Percentiles rank a stretch among this genome's conserved stretches.
Conservation (phyloP, 2,113 vertebrate species). For the Ochotona princeps region DNA sequence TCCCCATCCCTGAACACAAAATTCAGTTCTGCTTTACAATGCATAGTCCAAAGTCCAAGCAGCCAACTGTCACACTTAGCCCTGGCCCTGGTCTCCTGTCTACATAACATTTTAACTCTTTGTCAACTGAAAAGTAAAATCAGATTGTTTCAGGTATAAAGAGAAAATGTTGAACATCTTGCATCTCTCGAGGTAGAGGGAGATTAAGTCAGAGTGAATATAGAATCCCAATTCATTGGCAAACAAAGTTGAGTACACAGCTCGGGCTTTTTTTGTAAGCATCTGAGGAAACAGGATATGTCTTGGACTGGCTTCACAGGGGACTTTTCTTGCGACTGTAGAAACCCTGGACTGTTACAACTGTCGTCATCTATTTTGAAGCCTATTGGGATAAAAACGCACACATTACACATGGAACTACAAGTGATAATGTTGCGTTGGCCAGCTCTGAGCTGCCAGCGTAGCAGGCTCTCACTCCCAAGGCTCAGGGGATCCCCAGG, state of each 20-base stretch:
- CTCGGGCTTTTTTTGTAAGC: neutral
- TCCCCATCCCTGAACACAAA: neutral
- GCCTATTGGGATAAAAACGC: neutral
- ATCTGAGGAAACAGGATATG: neutral
- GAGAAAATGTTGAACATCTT: neutral
- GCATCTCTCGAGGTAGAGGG: neutral
- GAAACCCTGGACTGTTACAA: neutral
- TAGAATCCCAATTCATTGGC: neutral
- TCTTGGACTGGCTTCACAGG: constrained; percentile 8
- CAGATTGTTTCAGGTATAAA: neutral
- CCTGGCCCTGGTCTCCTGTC: neutral
- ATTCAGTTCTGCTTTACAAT: neutral
- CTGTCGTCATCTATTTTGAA: neutral
- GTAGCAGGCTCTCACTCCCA: neutral
- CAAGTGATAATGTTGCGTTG: neutral
- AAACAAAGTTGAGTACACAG: neutral
- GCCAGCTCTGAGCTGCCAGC: neutral
- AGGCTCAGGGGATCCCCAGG: neutral
- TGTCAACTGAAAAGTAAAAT: neutral
- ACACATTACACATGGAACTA: neutral
- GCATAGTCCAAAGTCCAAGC: neutral
- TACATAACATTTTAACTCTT: neutral
- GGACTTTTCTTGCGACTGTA: neutral
- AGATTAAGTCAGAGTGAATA: neutral
- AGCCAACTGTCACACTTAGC: neutral